phyloP scores from a whole-genome alignment of 2,888 invertebrate genomes.

The Cheilosia soror region DNA sequence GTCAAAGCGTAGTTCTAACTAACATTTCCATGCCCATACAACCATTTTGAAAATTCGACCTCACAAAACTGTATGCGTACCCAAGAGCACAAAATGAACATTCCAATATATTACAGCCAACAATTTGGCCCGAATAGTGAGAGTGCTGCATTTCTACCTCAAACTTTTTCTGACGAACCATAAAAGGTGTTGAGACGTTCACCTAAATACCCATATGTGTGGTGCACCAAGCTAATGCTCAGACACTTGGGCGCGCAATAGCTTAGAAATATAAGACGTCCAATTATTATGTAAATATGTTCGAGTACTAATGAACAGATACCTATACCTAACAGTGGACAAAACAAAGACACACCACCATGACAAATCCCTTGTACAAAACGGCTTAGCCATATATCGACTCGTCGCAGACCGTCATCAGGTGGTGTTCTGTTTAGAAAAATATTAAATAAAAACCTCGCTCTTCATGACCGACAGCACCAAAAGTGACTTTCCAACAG shows the following conservation, averaged over 20 bases:
- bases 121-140: too few species aligned
- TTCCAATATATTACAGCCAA: too few species aligned
- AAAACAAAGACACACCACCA: conserved; percentile 6
- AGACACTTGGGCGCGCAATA: conserved; percentile 64
- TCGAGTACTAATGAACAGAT: neutral
- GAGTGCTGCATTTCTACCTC: conserved; percentile 6
- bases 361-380: conserved; percentile 41
- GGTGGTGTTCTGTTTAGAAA: neutral
- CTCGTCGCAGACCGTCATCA: conserved; percentile 1
- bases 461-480: neutral
- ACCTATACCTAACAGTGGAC: neutral
- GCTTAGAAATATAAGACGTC: conserved; percentile 48
- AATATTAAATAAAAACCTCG: neutral
- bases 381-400: conserved; percentile 8
- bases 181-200: conserved; percentile 55
- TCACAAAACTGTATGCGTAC: too few species aligned
- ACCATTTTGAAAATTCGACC: too few species aligned
- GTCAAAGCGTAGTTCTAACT: too few species aligned
- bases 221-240: conserved; percentile 19
- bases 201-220: conserved; percentile 57
- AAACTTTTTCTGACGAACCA: conserved; percentile 28
- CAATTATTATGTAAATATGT: conserved; percentile 16
- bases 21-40: too few species aligned
- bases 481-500: conserved; percentile 22
- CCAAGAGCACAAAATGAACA: too few species aligned